phyloP scores from a whole-genome alignment of 2,888 invertebrate species.

The Aspidapion aeneum region DNA sequence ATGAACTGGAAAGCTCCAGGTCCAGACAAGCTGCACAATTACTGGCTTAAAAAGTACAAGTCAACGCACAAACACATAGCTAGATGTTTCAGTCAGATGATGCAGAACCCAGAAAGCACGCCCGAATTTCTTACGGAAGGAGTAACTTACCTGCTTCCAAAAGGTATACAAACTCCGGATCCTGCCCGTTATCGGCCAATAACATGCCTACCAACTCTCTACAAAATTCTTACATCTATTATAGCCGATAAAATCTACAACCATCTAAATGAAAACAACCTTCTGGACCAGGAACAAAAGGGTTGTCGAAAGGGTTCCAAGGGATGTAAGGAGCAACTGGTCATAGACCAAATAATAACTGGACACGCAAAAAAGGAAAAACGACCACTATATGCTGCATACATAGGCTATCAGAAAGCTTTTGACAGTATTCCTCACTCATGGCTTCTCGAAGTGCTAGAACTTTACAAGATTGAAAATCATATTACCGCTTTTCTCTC shows the following conservation, averaged over 20 bases:
- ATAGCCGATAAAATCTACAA: not conserved
- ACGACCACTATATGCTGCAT: not conserved
- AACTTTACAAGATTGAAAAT: not conserved
- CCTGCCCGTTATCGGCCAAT: not conserved
- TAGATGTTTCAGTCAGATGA: not conserved
- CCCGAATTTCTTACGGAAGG: not conserved
- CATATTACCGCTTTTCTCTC: not conserved
- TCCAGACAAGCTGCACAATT: not conserved
- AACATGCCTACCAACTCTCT: not conserved
- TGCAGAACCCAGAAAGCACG: not conserved
- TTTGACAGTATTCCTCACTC: conserved; percentile 1
- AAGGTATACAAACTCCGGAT: not conserved
- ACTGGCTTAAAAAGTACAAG: not conserved
- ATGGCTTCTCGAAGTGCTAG: not conserved
- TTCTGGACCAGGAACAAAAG: conserved; percentile 3
- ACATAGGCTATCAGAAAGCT: too few species aligned
- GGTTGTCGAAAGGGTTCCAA: not conserved
- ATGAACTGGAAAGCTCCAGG: not conserved
- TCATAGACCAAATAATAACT: not conserved
- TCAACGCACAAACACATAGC: not conserved
- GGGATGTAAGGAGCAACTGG: not conserved
- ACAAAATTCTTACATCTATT: not conserved
- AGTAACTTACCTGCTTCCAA: not conserved
- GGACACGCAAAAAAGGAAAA: not conserved
- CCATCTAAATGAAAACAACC: not conserved